phyloP scores from a whole-genome alignment of 2,888 invertebrate species.

The Leptogaster cylindrica region DNA sequence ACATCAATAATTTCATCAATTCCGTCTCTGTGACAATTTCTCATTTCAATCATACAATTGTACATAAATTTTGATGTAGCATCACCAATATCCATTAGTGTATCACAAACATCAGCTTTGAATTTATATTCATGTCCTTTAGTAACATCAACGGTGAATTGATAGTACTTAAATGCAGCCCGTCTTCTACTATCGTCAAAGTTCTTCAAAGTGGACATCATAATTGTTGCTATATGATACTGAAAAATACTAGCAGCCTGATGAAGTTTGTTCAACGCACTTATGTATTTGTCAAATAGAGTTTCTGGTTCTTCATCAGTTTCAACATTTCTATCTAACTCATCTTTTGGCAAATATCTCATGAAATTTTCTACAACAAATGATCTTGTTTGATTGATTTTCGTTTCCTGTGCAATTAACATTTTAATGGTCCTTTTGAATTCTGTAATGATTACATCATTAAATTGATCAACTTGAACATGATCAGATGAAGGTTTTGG shows the following conservation, averaged over 20 bases:
- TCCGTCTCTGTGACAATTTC: not conserved
- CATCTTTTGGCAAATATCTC: not conserved
- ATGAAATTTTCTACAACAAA: not conserved
- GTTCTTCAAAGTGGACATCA: too few relatives aligned
- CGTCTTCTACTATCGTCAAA: not conserved
- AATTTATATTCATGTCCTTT: not conserved
- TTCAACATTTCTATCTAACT: not conserved
- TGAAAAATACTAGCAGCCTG: not conserved
- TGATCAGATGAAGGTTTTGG: too few relatives aligned
- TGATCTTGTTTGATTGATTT: not conserved
- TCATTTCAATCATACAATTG: not conserved
- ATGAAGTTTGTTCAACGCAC: not conserved
- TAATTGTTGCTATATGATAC: too few relatives aligned
- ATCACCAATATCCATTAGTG: not conserved
- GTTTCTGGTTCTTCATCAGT: not conserved
- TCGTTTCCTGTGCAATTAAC: not conserved
- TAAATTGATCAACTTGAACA: too few relatives aligned
- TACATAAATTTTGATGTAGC: not conserved
- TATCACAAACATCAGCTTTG: not conserved
- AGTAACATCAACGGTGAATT: not conserved
- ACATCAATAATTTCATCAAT: not conserved
- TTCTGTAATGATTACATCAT: not conserved
- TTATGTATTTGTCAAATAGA: not conserved
- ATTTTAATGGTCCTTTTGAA: not conserved
- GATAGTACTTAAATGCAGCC: not conserved